A percentile compares a stretch with the other conserved stretches of the same genome.
phyloP scores from a whole-genome alignment of 2,888 invertebrate species.

The Rapana venosa region DNA sequence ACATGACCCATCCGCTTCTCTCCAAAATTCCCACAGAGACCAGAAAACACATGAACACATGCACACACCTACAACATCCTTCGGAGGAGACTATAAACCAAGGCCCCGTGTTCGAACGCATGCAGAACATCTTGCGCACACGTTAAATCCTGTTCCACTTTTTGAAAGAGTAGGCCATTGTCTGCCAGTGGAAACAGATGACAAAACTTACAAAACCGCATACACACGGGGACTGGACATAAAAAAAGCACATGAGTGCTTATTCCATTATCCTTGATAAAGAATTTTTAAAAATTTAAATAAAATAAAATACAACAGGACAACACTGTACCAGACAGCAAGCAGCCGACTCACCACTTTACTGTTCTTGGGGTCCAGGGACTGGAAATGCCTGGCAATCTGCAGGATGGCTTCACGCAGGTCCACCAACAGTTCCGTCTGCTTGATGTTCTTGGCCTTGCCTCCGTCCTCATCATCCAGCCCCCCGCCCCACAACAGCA shows the following conservation, averaged over 20 bases:
- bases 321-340: not conserved
- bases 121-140: too few relatives aligned
- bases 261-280: too few relatives aligned
- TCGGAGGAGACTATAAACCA: too few relatives aligned
- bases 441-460: slow-evolving; percentile 96
- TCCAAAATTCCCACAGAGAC: not conserved
- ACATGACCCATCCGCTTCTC: not conserved
- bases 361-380: slow-evolving; percentile 89
- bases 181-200: too few relatives aligned
- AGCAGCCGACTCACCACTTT: slow-evolving; percentile 78
- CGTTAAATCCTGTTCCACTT: too few relatives aligned
- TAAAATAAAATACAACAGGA: not conserved
- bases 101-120: too few relatives aligned
- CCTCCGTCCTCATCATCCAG: slow-evolving; percentile 84
- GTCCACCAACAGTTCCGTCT: slow-evolving; percentile 99
- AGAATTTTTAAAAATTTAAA: not conserved
- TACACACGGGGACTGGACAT: too few relatives aligned
- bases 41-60: not conserved
- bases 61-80: not conserved
- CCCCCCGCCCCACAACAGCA: slow-evolving; percentile 82
- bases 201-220: too few relatives aligned
- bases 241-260: too few relatives aligned
- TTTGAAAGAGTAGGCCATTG: too few relatives aligned
- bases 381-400: slow-evolving; percentile 95
- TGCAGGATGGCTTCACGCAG: slow-evolving; percentile 96